These are phyloP conservation scores for Marronus borbonicus DNA, from an alignment of 2,888 invertebrate genomes.

Conservation along the genomic window DNA sequence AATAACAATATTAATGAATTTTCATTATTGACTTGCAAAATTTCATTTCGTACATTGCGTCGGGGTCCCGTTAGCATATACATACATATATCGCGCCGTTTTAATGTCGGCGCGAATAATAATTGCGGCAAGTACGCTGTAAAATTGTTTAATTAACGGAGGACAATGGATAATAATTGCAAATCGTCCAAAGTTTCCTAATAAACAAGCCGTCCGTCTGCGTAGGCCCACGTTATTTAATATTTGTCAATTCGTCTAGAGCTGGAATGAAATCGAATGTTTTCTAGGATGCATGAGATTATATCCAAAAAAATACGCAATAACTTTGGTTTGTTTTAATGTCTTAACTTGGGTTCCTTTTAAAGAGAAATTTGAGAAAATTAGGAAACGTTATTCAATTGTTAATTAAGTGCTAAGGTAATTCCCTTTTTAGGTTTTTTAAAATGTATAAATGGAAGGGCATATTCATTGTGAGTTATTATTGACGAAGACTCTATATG, in stretches of 20 bases:
- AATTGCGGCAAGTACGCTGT: background rate
- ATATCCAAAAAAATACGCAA: too few relatives aligned
- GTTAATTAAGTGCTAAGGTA: too few relatives aligned
- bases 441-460: too few relatives aligned
- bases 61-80: background rate
- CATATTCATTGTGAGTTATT: too few relatives aligned
- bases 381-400: too few relatives aligned
- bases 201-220: background rate
- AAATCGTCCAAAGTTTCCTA: background rate
- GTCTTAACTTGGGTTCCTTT: too few relatives aligned
- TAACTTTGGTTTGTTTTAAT: too few relatives aligned
- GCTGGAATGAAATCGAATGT: background rate
- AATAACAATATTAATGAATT: constrained; percentile 17
- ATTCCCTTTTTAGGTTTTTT: too few relatives aligned
- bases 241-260: background rate
- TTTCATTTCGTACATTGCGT: background rate
- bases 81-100: constrained; percentile 5
- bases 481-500: too few relatives aligned
- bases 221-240: background rate
- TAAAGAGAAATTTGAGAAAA: too few relatives aligned
- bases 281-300: too few relatives aligned
- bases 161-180: constrained; percentile 9
- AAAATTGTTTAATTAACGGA: constrained; percentile 19
- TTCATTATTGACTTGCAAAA: constrained; percentile 9
- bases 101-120: too few relatives aligned